Evolutionary conservation across 2,797 vertebrate species (phyloP), one percentile per base, ranked within the genome.

Genomic region (Thunnus albacares): DNA sequence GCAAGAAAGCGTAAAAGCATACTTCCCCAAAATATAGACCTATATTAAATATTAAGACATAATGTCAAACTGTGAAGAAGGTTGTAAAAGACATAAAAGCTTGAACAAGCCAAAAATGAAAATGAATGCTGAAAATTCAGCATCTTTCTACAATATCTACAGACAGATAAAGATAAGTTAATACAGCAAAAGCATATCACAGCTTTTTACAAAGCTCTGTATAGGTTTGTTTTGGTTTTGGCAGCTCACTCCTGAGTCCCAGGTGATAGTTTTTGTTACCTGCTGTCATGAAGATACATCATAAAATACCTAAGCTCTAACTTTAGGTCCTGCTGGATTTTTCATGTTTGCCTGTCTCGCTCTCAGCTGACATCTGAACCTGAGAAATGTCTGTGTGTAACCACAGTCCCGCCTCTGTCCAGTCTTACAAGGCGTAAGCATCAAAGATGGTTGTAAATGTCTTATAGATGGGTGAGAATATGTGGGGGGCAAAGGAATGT

Each of bases 391-490:
- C 93, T 95, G 93, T 90, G 90, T 72, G 92, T 35, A 84, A 92
- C 93, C 93, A 81, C 91, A 93, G 91, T 68, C 80, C 65, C 41
- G 75, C 84, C 93, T 93, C 80, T 82, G 88, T 88, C 86, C 90
- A 64, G 83, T 78, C 90, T 91, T 93, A 94, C 92, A 94, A 91
- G 91, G 86, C 87, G 84, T 3, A 24, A 87, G 87, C 95, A 96
- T 96, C 95, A 96, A 96, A 96, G 95, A 94, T 95, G 90, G 87
- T 87, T 91, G 93, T 94, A 96, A 95, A 96, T 95, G 93, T 95
- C 94, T 95, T 96, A 95, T 95, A 95, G 93, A 95, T 94, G 93
- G 94, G 95, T 92, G 94, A 96, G 95, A 96, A 95, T 94, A 95
- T 95, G 92, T 95, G 77, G 85, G 80, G 77, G 77, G 91, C 61